Evolutionary conservation across 2,113 vertebrate genomes (phyloP).

Genomic region (Lophotis ruficrista): DNA sequence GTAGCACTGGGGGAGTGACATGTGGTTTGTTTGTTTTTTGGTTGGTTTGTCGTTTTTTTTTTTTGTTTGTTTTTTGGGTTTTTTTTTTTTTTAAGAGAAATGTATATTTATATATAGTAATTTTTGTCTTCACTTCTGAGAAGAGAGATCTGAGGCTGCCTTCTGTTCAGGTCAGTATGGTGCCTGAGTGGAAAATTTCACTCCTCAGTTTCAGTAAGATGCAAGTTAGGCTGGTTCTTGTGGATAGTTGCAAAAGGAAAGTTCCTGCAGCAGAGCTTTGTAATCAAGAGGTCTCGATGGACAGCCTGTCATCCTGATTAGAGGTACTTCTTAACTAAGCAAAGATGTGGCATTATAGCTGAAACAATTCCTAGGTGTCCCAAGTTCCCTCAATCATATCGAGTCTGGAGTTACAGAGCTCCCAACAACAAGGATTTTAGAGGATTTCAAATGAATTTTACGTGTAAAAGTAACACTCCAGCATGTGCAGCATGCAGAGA

Average conservation of each 20-base stretch:
- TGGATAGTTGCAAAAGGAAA: background rate
- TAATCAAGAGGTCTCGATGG: background rate
- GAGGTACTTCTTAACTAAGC: slow-evolving; percentile 7
- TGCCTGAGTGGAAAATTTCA: background rate
- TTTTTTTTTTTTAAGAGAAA: background rate
- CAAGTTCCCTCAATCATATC: background rate
- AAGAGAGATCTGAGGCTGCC: background rate
- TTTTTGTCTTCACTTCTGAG: background rate
- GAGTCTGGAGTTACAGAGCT: background rate
- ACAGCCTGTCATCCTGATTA: background rate
- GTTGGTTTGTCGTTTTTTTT: background rate
- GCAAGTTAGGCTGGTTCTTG: background rate
- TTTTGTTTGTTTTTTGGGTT: background rate
- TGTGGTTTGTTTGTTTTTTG: background rate
- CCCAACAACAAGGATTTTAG: background rate
- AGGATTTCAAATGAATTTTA: background rate
- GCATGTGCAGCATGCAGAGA: background rate
- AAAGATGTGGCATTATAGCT: background rate
- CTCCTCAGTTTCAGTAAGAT: background rate
- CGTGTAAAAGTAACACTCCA: background rate
- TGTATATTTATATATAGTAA: background rate
- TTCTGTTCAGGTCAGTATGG: background rate
- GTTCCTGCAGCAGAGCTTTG: background rate
- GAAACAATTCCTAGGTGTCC: background rate
- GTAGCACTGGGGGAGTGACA: background rate